Evolutionary conservation across 2,113 vertebrate species (phyloP).

Genomic region (Xenopus borealis): DNA sequence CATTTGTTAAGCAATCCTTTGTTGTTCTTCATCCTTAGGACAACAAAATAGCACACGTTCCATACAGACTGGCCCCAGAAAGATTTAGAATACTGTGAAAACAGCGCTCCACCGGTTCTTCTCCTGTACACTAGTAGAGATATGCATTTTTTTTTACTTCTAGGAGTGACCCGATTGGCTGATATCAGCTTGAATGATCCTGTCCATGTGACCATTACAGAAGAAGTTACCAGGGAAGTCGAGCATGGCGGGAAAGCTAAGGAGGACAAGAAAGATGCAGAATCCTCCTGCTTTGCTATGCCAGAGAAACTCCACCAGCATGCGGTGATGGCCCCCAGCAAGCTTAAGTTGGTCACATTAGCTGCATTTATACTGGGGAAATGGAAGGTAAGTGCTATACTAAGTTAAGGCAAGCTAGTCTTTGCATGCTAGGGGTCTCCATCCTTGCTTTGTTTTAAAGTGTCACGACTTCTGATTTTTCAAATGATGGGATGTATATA

Average conservation of each 20-base stretch:
- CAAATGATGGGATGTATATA: too few relatives aligned
- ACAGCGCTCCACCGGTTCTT: not conserved
- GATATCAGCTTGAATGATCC: slow-evolving; percentile 83
- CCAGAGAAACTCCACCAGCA: slow-evolving; percentile 81
- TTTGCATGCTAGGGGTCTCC: too few relatives aligned
- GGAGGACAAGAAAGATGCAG: slow-evolving; percentile 2
- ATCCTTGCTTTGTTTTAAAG: too few relatives aligned
- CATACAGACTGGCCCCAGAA: not conserved
- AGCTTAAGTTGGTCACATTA: slow-evolving; percentile 85
- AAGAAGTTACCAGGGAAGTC: slow-evolving; percentile 45
- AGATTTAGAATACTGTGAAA: not conserved
- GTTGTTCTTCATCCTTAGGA: too few relatives aligned
- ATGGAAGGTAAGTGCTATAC: slow-evolving; percentile 72
- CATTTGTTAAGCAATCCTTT: too few relatives aligned
- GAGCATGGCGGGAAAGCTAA: fast-evolving
- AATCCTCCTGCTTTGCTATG: slow-evolving; percentile 72
- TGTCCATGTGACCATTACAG: slow-evolving; percentile 70
- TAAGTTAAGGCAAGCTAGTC: not conserved
- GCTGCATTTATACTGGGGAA: slow-evolving; percentile 87
- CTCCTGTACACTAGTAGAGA: not conserved
- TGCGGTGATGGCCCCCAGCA: slow-evolving; percentile 85
- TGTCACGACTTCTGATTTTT: too few relatives aligned
- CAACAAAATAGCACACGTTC: too few relatives aligned
- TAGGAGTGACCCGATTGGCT: slow-evolving; percentile 78
- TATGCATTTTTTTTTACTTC: not conserved